Evolutionary conservation across 2,888 invertebrate species (phyloP).

Genomic region (Girardia tigrina): DNA sequence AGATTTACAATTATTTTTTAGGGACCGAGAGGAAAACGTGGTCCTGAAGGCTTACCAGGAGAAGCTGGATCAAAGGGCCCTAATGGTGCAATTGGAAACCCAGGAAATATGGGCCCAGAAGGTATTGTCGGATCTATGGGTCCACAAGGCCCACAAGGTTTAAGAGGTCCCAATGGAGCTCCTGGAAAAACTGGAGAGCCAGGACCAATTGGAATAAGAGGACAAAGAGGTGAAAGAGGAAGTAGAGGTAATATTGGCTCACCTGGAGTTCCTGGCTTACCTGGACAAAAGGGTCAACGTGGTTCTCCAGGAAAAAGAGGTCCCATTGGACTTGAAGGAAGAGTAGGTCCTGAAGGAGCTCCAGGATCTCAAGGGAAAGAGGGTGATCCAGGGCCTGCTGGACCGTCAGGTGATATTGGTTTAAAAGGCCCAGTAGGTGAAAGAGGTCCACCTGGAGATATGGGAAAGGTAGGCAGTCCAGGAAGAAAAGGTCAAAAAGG

Average conservation of each 20-base stretch:
- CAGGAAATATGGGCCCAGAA: conserved; percentile 37
- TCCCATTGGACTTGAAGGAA: conserved; percentile 47
- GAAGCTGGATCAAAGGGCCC: conserved; percentile 36
- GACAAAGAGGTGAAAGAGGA: conserved; percentile 39
- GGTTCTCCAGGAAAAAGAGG: conserved; percentile 64
- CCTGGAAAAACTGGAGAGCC: conserved; percentile 34
- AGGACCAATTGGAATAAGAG: conserved; percentile 29
- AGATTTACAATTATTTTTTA: no score
- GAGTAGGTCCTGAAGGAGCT: neutral
- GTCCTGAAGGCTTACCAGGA: conserved; percentile 36
- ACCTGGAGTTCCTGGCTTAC: conserved; percentile 49
- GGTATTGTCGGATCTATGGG: conserved; percentile 38
- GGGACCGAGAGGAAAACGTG: conserved; percentile 37
- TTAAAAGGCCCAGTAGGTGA: conserved; percentile 60
- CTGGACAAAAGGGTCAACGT: conserved; percentile 62
- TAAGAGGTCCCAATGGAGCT: conserved; percentile 36
- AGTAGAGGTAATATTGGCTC: conserved; percentile 39
- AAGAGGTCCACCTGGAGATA: conserved; percentile 39
- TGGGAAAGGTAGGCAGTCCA: conserved; percentile 33
- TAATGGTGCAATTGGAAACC: conserved; percentile 35
- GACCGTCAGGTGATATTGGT: conserved; percentile 58
- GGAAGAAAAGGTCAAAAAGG: conserved; percentile 56
- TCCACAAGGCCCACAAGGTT: conserved; percentile 37
- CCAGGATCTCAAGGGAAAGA: conserved; percentile 35
- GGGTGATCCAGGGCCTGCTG: conserved; percentile 50